Evolutionary conservation across 2,888 invertebrate genomes (phyloP).

Genomic region (Gasteruption jaculator): DNA sequence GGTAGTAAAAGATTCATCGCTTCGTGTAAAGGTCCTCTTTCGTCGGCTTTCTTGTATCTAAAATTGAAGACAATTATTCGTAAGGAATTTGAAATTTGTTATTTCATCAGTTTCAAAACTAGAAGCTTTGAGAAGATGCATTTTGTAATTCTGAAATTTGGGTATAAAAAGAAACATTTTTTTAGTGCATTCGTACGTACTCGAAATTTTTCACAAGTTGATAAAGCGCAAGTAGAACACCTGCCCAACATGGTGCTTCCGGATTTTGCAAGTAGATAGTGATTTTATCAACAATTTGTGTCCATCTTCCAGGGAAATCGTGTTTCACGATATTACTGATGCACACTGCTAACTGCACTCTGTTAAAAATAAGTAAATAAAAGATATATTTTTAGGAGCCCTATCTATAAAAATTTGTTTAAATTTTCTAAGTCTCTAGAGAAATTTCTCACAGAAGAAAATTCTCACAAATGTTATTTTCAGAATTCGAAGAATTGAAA

Average conservation of each 20-base stretch:
- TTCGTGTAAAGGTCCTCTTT: constrained; percentile 84
- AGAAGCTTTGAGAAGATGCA: no score
- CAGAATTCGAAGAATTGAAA: background rate
- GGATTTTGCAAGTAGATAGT: constrained; percentile 87
- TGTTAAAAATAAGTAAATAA: constrained; percentile 39
- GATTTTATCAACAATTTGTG: constrained; percentile 93
- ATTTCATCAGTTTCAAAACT: no score
- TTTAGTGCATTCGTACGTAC: constrained; percentile 49
- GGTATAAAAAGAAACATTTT: constrained; percentile 4
- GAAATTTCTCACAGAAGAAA: constrained; percentile 4
- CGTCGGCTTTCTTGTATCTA: constrained; percentile 87
- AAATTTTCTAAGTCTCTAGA: no score
- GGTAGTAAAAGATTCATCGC: constrained; percentile 94
- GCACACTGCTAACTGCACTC: constrained; percentile 88
- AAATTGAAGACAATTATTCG: constrained; percentile 38
- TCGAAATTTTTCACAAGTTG: constrained; percentile 89
- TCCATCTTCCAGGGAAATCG: constrained; percentile 95
- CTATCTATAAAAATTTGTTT: constrained; percentile 8
- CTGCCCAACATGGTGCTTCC: constrained; percentile 85
- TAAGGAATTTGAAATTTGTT: no score
- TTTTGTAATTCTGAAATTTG: constrained; percentile 4
- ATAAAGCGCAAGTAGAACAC: constrained; percentile 85
- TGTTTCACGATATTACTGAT: constrained; percentile 89
- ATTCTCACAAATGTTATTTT: no score
- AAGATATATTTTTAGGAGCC: constrained; percentile 1